Evolutionary conservation across 2,888 invertebrate species (phyloP), one percentile per base, ranked within the genome.

Genomic region (Zygothrica quintamaculata): DNA sequence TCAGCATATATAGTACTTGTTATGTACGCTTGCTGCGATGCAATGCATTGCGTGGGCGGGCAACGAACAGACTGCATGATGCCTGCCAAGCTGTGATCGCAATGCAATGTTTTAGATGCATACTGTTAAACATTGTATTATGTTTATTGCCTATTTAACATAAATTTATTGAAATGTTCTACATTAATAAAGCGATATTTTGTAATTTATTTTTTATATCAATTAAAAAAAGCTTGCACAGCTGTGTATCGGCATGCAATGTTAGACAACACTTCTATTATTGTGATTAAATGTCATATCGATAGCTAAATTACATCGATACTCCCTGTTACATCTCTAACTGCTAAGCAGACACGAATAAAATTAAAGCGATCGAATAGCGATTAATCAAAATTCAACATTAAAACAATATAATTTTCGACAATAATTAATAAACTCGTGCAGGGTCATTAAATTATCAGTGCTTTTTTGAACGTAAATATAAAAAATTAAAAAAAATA

Each of bases 61-160:
- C 13, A 53, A 72, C 67, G 72, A 33, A 12, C 58, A 48, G 67
- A 50, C 72, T 56, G 71, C 72, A 72, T 62, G 72, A 72, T 57
- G 56, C n/a, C 15, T n/a, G n/a, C n/a, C n/a, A n/a, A n/a, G n/a
- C n/a, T n/a, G n/a, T n/a, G n/a, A n/a, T n/a, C n/a, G n/a, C n/a
- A n/a, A n/a, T n/a, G n/a, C n/a, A n/a, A n/a, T n/a, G n/a, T n/a
- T n/a, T n/a, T n/a, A n/a, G n/a, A n/a, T n/a, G n/a, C n/a, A n/a
- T n/a, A n/a, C n/a, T n/a, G n/a, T n/a, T n/a, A n/a, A n/a, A n/a
- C n/a, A n/a, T n/a, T n/a, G n/a, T n/a, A n/a, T n/a, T n/a, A n/a
- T n/a, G n/a, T n/a, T n/a, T n/a, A n/a, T n/a, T n/a, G n/a, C n/a
- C n/a, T n/a, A n/a, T n/a, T n/a, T n/a, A n/a, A n/a, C n/a, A n/a